Evolutionary conservation across 2,113 vertebrate species (phyloP), one percentile per base, ranked within the genome.

Genomic region (Silurus glanis): DNA sequence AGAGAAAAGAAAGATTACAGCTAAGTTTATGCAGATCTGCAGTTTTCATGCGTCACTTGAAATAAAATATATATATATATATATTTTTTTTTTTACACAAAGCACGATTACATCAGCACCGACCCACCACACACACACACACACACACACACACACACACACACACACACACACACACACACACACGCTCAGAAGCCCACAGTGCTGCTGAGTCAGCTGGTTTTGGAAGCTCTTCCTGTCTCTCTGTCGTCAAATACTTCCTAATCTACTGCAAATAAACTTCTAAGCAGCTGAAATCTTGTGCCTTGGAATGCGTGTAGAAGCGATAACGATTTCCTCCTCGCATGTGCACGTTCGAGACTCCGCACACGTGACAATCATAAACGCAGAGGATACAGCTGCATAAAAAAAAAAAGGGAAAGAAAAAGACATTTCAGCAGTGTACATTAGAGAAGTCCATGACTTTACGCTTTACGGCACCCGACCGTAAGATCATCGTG

Each of bases 91-190:
- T 45, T 47, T 72, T 47, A 21, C 14, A 69, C 5, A 12, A 9
- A 74, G 19, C 45, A 51, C 2, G 4, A 61, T 25, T 61, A 10
- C 79, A 45, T 5, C 79, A 56, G 9, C 74, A 78, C 49, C 19
- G 47, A 78, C 75, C 55, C 51, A 53, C 49, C 37, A 76, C 72
- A 21, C 17, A 49, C 72, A 75, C 72, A 75, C 47, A 75, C 47
- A 47, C 69, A 16, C 25, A 37, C 59, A 62, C 59, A 62, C 28
- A 25, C 51, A 12, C 72, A 75, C 47, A 75, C 51, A 55, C 74
- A 55, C 21, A 59, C 78, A 23, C 56, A 21, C 56, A 47, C 80
- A 81, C 59, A 66, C 59, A 82, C 80, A 49, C 45, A 82, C 45
- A 66, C 80, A 80, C 51, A 28, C 0, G 0, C 76, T 3, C 45